These are phyloP conservation scores for Hippocampus comes DNA, from an alignment of 2,113 vertebrate genomes.

Conservation along the genomic window DNA sequence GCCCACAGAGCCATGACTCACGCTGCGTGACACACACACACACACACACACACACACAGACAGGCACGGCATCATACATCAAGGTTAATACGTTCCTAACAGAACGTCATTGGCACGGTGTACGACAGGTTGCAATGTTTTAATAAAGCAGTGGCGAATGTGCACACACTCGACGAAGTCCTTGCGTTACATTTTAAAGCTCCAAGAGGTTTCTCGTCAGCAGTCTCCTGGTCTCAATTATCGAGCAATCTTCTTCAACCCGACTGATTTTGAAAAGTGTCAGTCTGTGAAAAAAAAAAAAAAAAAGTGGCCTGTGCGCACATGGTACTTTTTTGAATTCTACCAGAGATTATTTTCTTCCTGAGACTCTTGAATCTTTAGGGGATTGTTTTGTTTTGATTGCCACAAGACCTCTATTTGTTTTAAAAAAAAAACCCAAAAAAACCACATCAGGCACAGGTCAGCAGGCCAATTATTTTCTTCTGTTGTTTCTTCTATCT, in stretches of 20 bases:
- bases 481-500: too few relatives aligned
- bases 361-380: background rate
- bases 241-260: background rate
- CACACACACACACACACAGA: slow-evolving; percentile 17
- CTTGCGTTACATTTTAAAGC: slow-evolving; percentile 24
- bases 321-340: background rate
- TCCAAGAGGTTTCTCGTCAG: background rate
- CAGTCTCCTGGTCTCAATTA: background rate
- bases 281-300: too few relatives aligned
- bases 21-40: slow-evolving; percentile 13
- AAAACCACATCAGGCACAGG: too few relatives aligned
- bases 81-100: slow-evolving; percentile 58
- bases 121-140: slow-evolving; percentile 58
- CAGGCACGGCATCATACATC: slow-evolving; percentile 25
- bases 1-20: slow-evolving; percentile 29
- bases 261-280: background rate
- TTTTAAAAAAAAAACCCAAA: too few relatives aligned
- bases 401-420: too few relatives aligned
- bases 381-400: too few relatives aligned
- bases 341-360: background rate
- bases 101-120: slow-evolving; percentile 51
- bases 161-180: background rate
- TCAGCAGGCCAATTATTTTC: too few relatives aligned
- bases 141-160: slow-evolving; percentile 53
- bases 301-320: background rate